A percentile compares a stretch with the other conserved stretches of the same genome.
phyloP scores from a whole-genome alignment of 2,113 vertebrate genomes.

The Trogon melanurus region DNA sequence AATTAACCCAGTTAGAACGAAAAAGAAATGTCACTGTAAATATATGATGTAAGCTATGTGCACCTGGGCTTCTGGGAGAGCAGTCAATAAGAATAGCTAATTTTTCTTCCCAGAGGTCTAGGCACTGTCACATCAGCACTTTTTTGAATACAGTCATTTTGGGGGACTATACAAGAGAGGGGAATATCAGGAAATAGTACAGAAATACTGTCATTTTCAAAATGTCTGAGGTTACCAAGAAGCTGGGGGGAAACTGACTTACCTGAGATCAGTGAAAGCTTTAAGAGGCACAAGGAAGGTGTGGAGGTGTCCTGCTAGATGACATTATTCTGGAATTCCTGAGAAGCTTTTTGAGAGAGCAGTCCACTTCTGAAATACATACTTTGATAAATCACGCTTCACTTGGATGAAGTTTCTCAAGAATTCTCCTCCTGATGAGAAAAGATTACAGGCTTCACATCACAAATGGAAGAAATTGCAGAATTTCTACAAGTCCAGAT shows the following conservation, averaged over 20 bases:
- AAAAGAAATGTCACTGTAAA: not conserved
- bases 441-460: not conserved
- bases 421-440: not conserved
- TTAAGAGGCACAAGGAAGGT: not conserved
- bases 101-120: not conserved
- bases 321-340: not conserved
- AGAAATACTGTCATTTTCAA: slow-evolving; percentile 33
- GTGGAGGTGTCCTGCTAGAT: not conserved
- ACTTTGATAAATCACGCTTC: not conserved
- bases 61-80: not conserved
- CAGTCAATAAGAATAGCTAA: not conserved
- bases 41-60: not conserved
- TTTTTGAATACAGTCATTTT: not conserved
- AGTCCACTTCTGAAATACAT: not conserved
- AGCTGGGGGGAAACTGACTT: not conserved
- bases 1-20: slow-evolving; percentile 4
- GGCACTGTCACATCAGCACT: not conserved
- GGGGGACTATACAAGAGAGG: not conserved
- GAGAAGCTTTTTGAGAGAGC: not conserved
- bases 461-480: not conserved
- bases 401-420: not conserved
- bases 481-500: not conserved
- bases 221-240: not conserved
- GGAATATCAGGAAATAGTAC: not conserved
- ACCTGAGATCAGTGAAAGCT: not conserved